A percentile compares a stretch with the other conserved stretches of the same genome.
These are phyloP conservation scores for Colletes gigas DNA, from an alignment of 1,140 invertebrate species.

Conservation along the genomic window DNA sequence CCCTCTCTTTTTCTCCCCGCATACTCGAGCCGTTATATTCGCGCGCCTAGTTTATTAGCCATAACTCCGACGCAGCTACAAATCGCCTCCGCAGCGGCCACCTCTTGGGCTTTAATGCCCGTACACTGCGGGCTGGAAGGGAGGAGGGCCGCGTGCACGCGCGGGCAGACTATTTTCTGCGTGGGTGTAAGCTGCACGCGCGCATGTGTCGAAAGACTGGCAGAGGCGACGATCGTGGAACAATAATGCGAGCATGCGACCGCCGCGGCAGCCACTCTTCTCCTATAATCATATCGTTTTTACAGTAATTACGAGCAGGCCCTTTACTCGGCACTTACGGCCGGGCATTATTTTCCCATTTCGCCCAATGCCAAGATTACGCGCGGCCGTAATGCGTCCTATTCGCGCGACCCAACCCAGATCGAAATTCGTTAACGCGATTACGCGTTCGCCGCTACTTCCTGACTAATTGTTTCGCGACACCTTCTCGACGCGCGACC, in stretches of 20 bases:
- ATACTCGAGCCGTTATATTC: constrained; percentile 70
- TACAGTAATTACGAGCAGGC: constrained; percentile 66
- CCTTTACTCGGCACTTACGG: constrained; percentile 57
- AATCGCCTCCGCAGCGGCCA: constrained; percentile 65
- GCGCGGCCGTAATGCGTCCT: constrained; percentile 44
- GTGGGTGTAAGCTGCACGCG: constrained; percentile 11
- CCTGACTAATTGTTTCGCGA: background rate
- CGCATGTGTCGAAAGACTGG: constrained; percentile 25
- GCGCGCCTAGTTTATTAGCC: constrained; percentile 78
- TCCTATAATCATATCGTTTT: constrained; percentile 72
- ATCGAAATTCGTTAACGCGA: constrained; percentile 48
- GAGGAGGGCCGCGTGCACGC: background rate
- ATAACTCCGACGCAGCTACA: constrained; percentile 77
- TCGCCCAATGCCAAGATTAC: constrained; percentile 56
- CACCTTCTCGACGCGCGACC: too few relatives aligned
- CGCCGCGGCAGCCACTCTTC: background rate
- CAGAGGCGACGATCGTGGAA: constrained; percentile 30
- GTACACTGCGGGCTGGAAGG: background rate
- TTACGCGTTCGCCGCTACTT: constrained; percentile 6
- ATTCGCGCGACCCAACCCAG: constrained; percentile 32
- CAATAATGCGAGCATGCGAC: constrained; percentile 8
- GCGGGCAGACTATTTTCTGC: constrained; percentile 4
- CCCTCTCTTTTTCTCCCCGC: constrained; percentile 21
- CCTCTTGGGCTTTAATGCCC: constrained; percentile 70
- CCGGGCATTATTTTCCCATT: constrained; percentile 65